Percentiles rank a stretch among this genome's conserved stretches.
These are phyloP conservation scores for Thalpophila matura DNA, from an alignment of 2,888 invertebrate genomes.

Conservation along the genomic window DNA sequence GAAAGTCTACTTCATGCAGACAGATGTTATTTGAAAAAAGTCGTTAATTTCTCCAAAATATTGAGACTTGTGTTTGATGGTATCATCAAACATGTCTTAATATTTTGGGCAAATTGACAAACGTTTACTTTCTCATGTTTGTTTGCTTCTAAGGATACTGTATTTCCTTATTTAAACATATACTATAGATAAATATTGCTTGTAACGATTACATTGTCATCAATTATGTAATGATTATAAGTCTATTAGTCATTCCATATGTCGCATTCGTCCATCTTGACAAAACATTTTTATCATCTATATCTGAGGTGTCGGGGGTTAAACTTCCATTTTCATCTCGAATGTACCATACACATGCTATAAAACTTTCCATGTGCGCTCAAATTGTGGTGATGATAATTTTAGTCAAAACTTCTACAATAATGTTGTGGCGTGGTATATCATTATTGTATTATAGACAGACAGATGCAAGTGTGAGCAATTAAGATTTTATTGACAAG, in stretches of 20 bases:
- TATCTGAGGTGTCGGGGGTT: conserved; percentile 31
- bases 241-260: conserved; percentile 45
- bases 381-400: conserved; percentile 17
- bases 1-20: too few species aligned
- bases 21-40: too few species aligned
- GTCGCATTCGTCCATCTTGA: conserved; percentile 35
- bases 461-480: conserved; percentile 20
- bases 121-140: too few species aligned
- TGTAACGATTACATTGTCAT: conserved; percentile 16
- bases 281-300: conserved; percentile 36
- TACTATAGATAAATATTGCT: too few species aligned
- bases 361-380: conserved; percentile 23
- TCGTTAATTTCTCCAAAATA: too few species aligned
- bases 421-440: conserved; percentile 15
- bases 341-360: conserved; percentile 53
- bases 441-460: conserved; percentile 1
- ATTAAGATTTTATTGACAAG: conserved; percentile 1
- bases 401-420: conserved; percentile 20
- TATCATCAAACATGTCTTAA: too few species aligned
- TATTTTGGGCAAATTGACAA: too few species aligned
- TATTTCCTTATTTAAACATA: too few species aligned
- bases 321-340: conserved; percentile 50
- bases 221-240: conserved; percentile 29
- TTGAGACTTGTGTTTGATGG: too few species aligned
- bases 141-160: too few species aligned